Percentiles rank a stretch among this genome's conserved stretches.
Evolutionary conservation across 2,888 invertebrate genomes (phyloP).

Genomic region (Labia minor): DNA sequence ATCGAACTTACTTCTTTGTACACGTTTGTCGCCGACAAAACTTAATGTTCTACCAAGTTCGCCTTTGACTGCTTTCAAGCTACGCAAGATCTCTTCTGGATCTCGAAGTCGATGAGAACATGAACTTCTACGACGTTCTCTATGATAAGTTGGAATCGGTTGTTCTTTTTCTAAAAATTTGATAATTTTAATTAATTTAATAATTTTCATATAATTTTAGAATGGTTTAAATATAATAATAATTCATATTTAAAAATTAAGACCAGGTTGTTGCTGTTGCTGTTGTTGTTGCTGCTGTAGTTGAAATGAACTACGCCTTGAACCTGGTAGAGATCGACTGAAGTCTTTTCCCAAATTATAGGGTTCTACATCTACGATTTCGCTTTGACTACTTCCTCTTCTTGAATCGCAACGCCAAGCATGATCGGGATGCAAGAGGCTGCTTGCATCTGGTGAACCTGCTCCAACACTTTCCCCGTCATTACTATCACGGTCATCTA

Average conservation of each 20-base stretch:
- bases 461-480: constrained; percentile 31
- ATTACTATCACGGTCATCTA: constrained; percentile 38
- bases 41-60: constrained; percentile 75
- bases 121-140: constrained; percentile 63
- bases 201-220: no score
- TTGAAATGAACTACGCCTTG: constrained; percentile 73
- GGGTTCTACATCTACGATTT: constrained; percentile 66
- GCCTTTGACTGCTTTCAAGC: constrained; percentile 68
- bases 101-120: constrained; percentile 67
- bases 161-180: constrained; percentile 38
- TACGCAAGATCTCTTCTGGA: constrained; percentile 73
- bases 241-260: background rate
- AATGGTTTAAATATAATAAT: background rate
- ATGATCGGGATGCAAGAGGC: constrained; percentile 74
- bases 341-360: constrained; percentile 79
- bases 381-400: constrained; percentile 80
- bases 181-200: no score
- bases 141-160: constrained; percentile 43
- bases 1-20: constrained; percentile 63
- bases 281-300: constrained; percentile 39
- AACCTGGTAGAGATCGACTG: constrained; percentile 74
- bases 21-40: constrained; percentile 48
- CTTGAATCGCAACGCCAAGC: constrained; percentile 63
- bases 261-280: background rate
- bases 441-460: constrained; percentile 38